These are phyloP conservation scores for Cotesia glomerata DNA, from an alignment of 1,140 invertebrate species.

Conservation along the genomic window DNA sequence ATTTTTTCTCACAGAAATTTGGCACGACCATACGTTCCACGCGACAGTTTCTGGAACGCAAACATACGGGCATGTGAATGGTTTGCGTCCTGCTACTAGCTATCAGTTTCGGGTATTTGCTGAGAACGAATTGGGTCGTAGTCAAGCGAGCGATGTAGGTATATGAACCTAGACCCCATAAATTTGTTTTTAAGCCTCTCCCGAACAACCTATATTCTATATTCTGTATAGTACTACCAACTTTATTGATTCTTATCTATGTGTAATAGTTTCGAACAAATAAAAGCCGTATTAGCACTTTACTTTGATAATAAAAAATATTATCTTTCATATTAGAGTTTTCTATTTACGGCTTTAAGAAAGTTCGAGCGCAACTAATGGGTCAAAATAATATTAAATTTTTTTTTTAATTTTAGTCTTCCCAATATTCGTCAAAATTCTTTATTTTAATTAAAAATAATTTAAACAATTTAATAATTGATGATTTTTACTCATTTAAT, in stretches of 20 bases:
- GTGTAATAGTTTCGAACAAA: background rate
- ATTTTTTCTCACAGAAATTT: constrained; percentile 67
- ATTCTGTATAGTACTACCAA: background rate
- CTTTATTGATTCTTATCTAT: constrained; percentile 25
- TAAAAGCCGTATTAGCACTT: background rate
- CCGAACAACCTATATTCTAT: background rate
- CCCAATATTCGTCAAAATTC: too few relatives aligned
- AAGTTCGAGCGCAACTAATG: too few relatives aligned
- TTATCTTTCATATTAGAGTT: too few relatives aligned
- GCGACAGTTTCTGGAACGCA: constrained; percentile 80
- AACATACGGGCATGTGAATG: constrained; percentile 77
- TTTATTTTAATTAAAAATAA: too few relatives aligned
- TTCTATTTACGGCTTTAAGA: too few relatives aligned
- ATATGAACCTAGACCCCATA: constrained; percentile 33
- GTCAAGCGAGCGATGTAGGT: constrained; percentile 82
- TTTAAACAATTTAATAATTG: too few relatives aligned
- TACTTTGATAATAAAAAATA: too few relatives aligned
- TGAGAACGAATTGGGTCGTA: constrained; percentile 85
- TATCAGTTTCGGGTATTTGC: constrained; percentile 90
- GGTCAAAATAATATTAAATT: too few relatives aligned
- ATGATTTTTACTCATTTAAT: too few relatives aligned
- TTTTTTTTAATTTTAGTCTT: too few relatives aligned
- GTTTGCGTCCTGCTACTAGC: constrained; percentile 84
- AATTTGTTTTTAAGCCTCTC: constrained; percentile 28
- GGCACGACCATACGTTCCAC: constrained; percentile 78